Conservation (phyloP, 2,113 vertebrate species). For the Pyrgilauda ruficollis region DNA sequence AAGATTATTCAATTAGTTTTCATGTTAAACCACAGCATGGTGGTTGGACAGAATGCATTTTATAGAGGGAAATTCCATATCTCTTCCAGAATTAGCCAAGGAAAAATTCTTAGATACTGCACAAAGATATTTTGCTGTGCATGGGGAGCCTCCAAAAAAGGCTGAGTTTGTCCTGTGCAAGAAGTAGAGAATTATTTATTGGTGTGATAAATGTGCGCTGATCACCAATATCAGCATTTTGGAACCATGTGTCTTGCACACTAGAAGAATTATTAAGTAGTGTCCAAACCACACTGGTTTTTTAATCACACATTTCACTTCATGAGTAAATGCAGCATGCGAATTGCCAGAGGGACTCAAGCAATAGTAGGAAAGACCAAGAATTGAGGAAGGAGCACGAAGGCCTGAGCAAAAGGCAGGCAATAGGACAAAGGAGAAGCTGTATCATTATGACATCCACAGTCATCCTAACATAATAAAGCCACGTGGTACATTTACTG, state of each 20-base stretch:
- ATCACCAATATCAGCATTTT: background rate
- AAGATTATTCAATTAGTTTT: background rate
- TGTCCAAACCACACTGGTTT: background rate
- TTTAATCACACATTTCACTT: background rate
- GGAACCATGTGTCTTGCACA: rapidly evolving
- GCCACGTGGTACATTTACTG: rapidly evolving
- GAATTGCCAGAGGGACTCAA: background rate
- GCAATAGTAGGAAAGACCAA: background rate
- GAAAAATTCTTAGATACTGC: background rate
- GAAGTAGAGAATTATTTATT: background rate
- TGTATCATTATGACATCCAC: background rate
- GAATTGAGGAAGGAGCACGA: background rate
- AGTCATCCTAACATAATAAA: background rate
- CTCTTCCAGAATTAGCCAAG: background rate
- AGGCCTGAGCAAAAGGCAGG: background rate
- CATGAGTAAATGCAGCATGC: background rate
- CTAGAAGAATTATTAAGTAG: background rate
- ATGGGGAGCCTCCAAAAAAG: background rate
- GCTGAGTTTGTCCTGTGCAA: background rate
- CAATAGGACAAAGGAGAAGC: background rate
- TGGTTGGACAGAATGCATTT: background rate
- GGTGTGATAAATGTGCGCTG: background rate
- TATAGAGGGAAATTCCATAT: background rate
- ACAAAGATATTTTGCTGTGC: background rate
- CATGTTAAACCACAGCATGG: background rate